phyloP scores from a whole-genome alignment of 2,113 vertebrate genomes.

The Suncus etruscus region DNA sequence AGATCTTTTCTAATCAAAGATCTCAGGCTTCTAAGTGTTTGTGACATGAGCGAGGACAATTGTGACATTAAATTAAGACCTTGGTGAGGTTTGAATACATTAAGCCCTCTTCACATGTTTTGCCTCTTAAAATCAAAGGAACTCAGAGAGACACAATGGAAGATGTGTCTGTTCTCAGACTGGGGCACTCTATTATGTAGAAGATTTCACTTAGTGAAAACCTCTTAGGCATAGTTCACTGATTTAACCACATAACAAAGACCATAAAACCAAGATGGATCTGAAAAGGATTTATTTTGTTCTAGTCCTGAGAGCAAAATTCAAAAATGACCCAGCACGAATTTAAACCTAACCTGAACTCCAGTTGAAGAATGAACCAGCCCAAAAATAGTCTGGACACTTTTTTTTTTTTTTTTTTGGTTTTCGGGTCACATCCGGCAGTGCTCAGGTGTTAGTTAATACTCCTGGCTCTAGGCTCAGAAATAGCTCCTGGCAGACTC shows the following conservation, averaged over 20 bases:
- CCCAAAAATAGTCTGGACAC: too few species aligned
- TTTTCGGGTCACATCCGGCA: too few species aligned
- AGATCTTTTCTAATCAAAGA: background rate
- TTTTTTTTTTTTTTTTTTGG: too few species aligned
- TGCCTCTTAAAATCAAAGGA: conserved; percentile 17
- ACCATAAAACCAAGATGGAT: background rate
- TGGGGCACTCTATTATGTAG: background rate
- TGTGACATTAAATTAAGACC: background rate
- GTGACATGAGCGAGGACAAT: background rate
- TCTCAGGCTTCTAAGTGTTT: background rate
- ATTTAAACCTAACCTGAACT: background rate
- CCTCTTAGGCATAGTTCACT: background rate
- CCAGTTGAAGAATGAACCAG: background rate
- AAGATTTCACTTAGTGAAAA: background rate
- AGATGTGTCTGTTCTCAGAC: background rate
- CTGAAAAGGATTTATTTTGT: too few species aligned
- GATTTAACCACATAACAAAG: background rate
- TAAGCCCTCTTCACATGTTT: background rate
- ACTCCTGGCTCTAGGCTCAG: too few species aligned
- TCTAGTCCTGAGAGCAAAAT: too few species aligned
- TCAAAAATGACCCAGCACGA: too few species aligned
- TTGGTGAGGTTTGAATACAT: background rate
- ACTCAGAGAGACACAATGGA: background rate
- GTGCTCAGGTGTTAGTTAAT: too few species aligned
- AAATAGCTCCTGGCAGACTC: too few species aligned